phyloP scores from a whole-genome alignment of 1,140 invertebrate genomes.

The Zaprionus africanus region DNA sequence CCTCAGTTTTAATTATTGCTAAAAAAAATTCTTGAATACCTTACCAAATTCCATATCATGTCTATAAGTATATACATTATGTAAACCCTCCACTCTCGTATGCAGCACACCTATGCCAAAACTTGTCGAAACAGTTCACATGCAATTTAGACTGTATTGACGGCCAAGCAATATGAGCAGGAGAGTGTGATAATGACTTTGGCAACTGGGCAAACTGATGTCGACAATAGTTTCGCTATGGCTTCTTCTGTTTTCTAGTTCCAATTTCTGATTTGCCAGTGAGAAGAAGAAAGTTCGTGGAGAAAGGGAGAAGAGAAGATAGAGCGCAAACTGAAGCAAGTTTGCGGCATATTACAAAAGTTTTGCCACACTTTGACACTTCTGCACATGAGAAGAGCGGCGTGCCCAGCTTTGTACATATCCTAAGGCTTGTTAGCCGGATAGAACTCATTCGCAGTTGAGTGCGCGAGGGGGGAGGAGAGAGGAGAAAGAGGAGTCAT shows the following conservation, averaged over 20 bases:
- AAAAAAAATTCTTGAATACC: too few species aligned
- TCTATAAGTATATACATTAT: background rate
- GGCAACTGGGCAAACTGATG: conserved; percentile 1
- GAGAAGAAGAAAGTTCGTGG: background rate
- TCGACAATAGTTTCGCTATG: conserved; percentile 2
- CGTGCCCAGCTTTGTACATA: background rate
- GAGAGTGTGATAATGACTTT: conserved; percentile 6
- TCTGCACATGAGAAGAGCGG: conserved; percentile 37
- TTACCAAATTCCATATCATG: background rate
- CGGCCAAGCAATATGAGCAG: background rate
- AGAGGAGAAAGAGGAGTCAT: background rate
- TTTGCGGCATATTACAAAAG: conserved; percentile 75
- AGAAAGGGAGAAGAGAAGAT: background rate
- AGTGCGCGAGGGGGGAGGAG: background rate
- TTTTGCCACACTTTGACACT: conserved; percentile 58
- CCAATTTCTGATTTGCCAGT: background rate
- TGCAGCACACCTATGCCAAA: background rate
- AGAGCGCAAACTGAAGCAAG: conserved; percentile 36
- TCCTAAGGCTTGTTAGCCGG: conserved; percentile 14
- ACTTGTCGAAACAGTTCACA: background rate
- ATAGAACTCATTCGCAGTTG: background rate
- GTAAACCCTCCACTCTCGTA: background rate
- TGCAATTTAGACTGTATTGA: background rate
- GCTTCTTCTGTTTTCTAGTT: background rate
- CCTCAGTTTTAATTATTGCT: too few species aligned